Percentiles rank a stretch among this genome's conserved stretches.
phyloP scores from a whole-genome alignment of 1,140 invertebrate species.

The Ctenoplectra terminalis region DNA sequence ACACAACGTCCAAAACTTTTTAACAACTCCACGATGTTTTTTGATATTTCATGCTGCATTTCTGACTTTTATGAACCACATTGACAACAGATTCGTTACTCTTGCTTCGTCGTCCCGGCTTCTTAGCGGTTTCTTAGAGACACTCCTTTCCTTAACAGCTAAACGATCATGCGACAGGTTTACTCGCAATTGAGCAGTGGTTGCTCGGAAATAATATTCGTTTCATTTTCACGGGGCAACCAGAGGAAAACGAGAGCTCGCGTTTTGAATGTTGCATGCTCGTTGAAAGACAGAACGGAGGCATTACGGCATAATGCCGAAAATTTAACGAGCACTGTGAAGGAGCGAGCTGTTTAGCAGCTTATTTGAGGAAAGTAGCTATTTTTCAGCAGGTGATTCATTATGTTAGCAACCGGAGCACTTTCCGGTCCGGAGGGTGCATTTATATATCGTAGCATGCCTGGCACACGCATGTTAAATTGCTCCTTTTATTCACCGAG shows the following conservation, averaged over 20 bases:
- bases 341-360: constrained; percentile 58
- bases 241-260: neutral
- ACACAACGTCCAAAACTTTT: neutral
- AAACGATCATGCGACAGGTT: too few species aligned
- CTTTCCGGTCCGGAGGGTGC: constrained; percentile 52
- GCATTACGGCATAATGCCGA: constrained; percentile 66
- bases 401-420: constrained; percentile 72
- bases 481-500: constrained; percentile 71
- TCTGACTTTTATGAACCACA: too few species aligned
- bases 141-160: too few species aligned
- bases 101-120: too few species aligned
- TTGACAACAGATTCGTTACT: too few species aligned
- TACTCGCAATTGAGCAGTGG: constrained; percentile 1
- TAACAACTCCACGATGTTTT: too few species aligned
- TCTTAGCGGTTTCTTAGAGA: too few species aligned
- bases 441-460: constrained; percentile 71
- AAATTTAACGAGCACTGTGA: constrained; percentile 69
- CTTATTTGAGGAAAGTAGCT: constrained; percentile 67
- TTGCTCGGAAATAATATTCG: neutral
- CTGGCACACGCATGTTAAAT: constrained; percentile 68
- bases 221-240: neutral
- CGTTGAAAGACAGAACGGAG: constrained; percentile 52
- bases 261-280: constrained; percentile 24
- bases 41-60: too few species aligned
- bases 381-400: constrained; percentile 73